A percentile compares a stretch with the other conserved stretches of the same genome.
phyloP scores from a whole-genome alignment of 2,113 vertebrate species.

The Lophura nycthemera region DNA sequence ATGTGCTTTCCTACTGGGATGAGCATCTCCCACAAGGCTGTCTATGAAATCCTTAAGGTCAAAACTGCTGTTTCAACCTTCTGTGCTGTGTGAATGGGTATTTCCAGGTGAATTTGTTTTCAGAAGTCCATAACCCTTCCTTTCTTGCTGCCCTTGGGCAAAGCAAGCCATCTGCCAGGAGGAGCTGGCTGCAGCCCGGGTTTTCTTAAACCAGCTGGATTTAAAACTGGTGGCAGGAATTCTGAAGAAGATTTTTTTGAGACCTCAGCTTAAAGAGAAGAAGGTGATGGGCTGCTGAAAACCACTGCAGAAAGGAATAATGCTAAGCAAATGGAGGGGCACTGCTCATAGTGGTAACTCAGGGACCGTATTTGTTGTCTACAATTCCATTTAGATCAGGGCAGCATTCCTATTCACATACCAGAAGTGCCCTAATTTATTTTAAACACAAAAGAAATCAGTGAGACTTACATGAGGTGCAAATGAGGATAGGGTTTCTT shows the following conservation, averaged over 20 bases:
- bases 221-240: not conserved
- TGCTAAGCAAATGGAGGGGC: not conserved
- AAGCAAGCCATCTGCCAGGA: rapidly evolving
- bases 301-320: not conserved
- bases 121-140: not conserved
- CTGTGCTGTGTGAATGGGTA: not conserved
- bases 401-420: rapidly evolving
- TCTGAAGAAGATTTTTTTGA: not conserved
- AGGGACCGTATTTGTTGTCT: rapidly evolving
- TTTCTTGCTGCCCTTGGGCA: rapidly evolving
- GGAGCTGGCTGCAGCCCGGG: not conserved
- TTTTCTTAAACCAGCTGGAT: not conserved
- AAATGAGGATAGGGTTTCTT: not conserved
- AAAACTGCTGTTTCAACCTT: not conserved
- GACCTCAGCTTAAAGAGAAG: not conserved
- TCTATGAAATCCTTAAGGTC: not conserved
- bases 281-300: not conserved
- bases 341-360: rapidly evolving
- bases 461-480: not conserved
- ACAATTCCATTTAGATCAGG: not conserved
- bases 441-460: not conserved
- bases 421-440: not conserved
- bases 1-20: not conserved
- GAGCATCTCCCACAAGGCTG: not conserved
- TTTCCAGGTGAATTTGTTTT: not conserved